Evolutionary conservation across 2,113 vertebrate species (phyloP).

Genomic region (Elanoides forficatus): DNA sequence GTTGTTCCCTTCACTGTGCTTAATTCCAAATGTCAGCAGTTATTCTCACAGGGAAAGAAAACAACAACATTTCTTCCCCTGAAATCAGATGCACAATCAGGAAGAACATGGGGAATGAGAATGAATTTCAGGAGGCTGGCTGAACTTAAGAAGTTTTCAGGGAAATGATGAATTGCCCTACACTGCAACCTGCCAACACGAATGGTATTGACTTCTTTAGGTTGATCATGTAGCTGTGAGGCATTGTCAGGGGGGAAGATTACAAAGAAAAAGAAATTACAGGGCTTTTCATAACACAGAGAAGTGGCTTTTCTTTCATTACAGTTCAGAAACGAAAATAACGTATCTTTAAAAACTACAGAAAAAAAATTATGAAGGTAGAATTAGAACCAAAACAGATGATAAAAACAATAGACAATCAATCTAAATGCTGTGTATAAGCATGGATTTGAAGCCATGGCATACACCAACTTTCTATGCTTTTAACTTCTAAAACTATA

Average conservation of each 20-base stretch:
- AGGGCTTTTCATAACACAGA: background rate
- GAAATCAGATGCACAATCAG: background rate
- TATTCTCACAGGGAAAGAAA: background rate
- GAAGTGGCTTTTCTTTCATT: background rate
- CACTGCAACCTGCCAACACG: background rate
- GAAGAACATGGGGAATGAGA: background rate
- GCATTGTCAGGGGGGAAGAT: background rate
- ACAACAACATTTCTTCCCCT: background rate
- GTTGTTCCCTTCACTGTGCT: background rate
- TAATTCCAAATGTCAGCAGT: background rate
- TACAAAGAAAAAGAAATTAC: background rate
- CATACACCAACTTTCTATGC: background rate
- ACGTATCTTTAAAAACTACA: accelerated
- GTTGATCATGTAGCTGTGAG: background rate
- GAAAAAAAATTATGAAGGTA: background rate
- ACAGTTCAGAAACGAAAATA: background rate
- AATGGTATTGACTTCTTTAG: background rate
- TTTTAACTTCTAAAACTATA: background rate
- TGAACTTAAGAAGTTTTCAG: background rate
- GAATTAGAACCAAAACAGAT: background rate
- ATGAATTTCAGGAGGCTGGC: background rate
- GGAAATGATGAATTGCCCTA: background rate
- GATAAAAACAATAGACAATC: background rate
- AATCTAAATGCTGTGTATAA: background rate
- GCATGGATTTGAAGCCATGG: background rate